These are phyloP conservation scores for Apodemus agrarius DNA, from an alignment of 2,797 vertebrate species.

Conservation along the genomic window DNA sequence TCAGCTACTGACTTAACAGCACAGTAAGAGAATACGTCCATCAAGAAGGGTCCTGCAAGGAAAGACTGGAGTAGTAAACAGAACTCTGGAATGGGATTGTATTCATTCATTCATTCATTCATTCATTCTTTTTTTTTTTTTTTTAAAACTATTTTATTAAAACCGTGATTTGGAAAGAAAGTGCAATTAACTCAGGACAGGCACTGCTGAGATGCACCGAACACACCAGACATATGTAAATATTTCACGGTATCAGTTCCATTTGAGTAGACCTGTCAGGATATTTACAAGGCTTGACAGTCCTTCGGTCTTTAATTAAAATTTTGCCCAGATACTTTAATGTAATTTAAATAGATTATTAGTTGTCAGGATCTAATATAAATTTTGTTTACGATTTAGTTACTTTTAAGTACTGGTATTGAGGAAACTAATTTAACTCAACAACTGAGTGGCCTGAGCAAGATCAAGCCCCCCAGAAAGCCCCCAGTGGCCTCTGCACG, in stretches of 20 bases:
- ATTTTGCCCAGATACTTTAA: constrained; percentile 89
- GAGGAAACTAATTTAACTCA: constrained; percentile 89
- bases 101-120: constrained; percentile 60
- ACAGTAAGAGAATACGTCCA: constrained; percentile 66
- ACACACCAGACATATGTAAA: constrained; percentile 85
- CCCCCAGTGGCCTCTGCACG: constrained; percentile 84
- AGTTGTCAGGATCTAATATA: constrained; percentile 89
- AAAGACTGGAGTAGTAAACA: constrained; percentile 72
- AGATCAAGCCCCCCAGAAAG: constrained; percentile 86
- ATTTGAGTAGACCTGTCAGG: constrained; percentile 86
- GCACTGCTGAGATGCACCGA: constrained; percentile 75
- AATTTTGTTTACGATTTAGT: constrained; percentile 91
- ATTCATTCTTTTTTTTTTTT: not conserved
- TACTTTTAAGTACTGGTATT: constrained; percentile 88
- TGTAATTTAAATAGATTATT: constrained; percentile 91
- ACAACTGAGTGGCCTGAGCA: constrained; percentile 84
- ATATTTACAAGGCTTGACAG: constrained; percentile 88
- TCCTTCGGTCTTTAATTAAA: constrained; percentile 89
- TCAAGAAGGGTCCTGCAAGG: not conserved
- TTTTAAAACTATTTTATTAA: constrained; percentile 59
- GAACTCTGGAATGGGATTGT: constrained; percentile 58
- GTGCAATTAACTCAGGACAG: constrained; percentile 71
- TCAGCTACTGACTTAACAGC: not conserved
- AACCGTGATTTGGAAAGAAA: constrained; percentile 65
- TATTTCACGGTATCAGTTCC: constrained; percentile 84